Conservation (phyloP, 2,888 invertebrate species). For the Bembecia ichneumoniformis region DNA sequence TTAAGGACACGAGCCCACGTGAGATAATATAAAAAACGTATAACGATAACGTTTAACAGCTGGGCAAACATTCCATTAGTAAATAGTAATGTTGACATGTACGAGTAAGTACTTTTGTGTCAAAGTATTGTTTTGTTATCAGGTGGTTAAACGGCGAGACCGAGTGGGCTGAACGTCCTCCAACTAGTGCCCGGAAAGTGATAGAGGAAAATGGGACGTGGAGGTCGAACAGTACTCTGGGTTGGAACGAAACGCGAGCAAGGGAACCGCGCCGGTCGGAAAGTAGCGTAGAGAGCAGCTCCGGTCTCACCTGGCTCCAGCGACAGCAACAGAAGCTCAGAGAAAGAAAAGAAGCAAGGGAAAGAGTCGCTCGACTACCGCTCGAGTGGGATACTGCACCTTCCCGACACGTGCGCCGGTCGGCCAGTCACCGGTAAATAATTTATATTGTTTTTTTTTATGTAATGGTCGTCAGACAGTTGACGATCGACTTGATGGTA, state of each 20-base stretch:
- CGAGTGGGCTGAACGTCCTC: conserved; percentile 54
- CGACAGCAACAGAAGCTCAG: conserved; percentile 86
- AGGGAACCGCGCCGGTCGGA: conserved; percentile 57
- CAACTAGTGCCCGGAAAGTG: conserved; percentile 39
- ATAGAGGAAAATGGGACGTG: conserved; percentile 52
- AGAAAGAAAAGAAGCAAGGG: conserved; percentile 81
- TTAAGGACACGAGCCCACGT: conserved; percentile 13
- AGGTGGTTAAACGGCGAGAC: conserved; percentile 62
- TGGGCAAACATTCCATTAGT: conserved; percentile 11
- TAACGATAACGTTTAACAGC: conserved; percentile 19
- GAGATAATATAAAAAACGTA: conserved; percentile 20
- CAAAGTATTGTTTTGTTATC: conserved; percentile 16
- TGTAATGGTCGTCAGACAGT: no score
- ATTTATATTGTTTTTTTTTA: not conserved
- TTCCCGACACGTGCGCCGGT: conserved; percentile 60
- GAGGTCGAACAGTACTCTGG: conserved; percentile 53
- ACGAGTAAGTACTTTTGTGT: conserved; percentile 2
- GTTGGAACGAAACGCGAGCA: conserved; percentile 50
- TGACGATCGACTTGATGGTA: no score
- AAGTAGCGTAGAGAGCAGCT: conserved; percentile 46
- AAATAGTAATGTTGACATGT: not conserved
- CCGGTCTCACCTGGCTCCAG: conserved; percentile 84
- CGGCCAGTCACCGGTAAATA: conserved; percentile 64
- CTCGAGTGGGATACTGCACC: conserved; percentile 74
- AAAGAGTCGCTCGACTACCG: conserved; percentile 79